These are phyloP conservation scores for Columbina picui DNA, from an alignment of 2,113 vertebrate genomes.

Conservation along the genomic window DNA sequence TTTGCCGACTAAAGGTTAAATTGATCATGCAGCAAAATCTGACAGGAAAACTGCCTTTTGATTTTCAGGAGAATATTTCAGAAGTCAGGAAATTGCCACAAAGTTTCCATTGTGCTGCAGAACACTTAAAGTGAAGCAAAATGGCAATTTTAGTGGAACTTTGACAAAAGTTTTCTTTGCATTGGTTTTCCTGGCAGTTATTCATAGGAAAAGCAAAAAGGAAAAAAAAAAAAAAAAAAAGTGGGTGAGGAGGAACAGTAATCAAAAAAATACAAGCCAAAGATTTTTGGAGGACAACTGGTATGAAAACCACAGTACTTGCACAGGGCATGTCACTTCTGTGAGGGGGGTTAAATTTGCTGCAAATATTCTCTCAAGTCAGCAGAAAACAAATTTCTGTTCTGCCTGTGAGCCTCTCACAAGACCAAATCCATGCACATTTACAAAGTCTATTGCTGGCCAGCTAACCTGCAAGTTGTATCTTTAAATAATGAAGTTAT, in stretches of 20 bases:
- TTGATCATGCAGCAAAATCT: background rate
- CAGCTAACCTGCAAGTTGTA: background rate
- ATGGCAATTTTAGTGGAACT: background rate
- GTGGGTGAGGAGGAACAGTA: background rate
- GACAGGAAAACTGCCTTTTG: background rate
- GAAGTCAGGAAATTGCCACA: background rate
- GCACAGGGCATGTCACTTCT: background rate
- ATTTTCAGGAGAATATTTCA: background rate
- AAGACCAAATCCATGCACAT: background rate
- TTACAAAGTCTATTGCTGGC: background rate
- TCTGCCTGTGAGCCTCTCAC: background rate
- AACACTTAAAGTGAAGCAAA: background rate
- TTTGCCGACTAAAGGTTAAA: background rate
- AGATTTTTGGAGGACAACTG: background rate
- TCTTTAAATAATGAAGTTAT: background rate
- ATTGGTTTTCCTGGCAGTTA: background rate
- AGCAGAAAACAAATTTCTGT: background rate
- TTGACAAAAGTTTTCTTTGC: background rate
- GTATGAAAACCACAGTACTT: background rate
- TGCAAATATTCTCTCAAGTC: background rate
- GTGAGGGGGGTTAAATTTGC: background rate
- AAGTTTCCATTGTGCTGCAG: background rate
- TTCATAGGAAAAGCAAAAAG: background rate
- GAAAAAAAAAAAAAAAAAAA: background rate
- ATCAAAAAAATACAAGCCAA: background rate